Evolutionary conservation across 2,888 invertebrate genomes (phyloP), one percentile per base, ranked within the genome.

Genomic region (Actias luna): DNA sequence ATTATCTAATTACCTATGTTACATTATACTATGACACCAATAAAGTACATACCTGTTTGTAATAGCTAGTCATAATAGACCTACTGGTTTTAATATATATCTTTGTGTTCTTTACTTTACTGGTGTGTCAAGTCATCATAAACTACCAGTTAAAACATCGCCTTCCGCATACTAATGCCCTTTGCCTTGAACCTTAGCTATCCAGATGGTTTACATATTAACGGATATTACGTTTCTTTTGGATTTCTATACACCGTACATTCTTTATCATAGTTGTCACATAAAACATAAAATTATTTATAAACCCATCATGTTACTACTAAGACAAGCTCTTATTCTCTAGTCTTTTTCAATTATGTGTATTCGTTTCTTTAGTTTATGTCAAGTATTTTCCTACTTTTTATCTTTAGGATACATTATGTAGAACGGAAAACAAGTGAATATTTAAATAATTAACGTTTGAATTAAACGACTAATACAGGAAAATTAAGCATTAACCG

Each of bases 121-220:
- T 50, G 46, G 22, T 25, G 46, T 50, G 25, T 5, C 12, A 22
- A 50, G 25, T 5, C 36, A 39, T 5, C 29, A 39, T 61, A 35
- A 29, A 57, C 61, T 63, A 36, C 27, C 60, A 55, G 7, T 14
- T 61, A 29, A 78, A 78, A 79, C 73, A 71, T 68, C 71, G 80
- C 78, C 78, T 80, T 81, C 81, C 80, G 89, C 88, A 90, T 89
- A 89, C 82, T 80, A 88, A 90, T 89, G 77, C 73, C 76, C 77
- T 78, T 83, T 75, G 75, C 87, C 87, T 89, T 88, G 85, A 85
- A 80, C 73, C 64, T 59, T 65, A 67, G 67, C 66, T 64, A 59
- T 39, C 36, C 58, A 36, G 61, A 31, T 60, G 61, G 57, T 65
- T 65, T 63, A 62, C 64, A 60, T 65, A 69, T 63, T 70, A 66